Evolutionary conservation across 92 coral and sea anemone genomes (phyloP), one percentile per base, ranked within the genome.

Genomic region (Actinostola sp.): DNA sequence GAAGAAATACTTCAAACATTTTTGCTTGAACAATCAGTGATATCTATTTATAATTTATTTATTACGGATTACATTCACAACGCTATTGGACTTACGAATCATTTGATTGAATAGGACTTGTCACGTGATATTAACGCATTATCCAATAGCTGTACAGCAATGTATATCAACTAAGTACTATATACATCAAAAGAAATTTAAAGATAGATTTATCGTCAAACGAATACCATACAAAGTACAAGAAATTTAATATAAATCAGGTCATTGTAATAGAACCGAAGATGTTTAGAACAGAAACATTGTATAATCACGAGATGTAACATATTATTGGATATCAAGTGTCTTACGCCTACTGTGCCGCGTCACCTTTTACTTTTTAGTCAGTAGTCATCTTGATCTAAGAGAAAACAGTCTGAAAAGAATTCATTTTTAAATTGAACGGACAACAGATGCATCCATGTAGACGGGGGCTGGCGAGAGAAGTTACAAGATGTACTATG

Each of bases 1-100:
- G 54, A 50, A 30, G 24, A 56, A 68, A 31, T 68, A 68, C 28
- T 68, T 46, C 57, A 36, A 68, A 21, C 74, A 68, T 49, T 62
- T 68, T 8, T 68, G 74, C 49, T 50, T 68, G 44, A 30, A 50
- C 6, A 46, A 32, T 16, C 51, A 42, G 72, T 10, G 20, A 32
- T 21, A 61, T 36, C 29, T 28, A 67, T 19, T 14, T 31, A 33
- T 51, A 12, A 68, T 30, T 24, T 50, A 68, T 68, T 50, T 32
- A 68, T 51, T 50, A 61, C 48, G 49, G 17, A n/a, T 19, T 57
- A 19, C 21, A 24, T 10, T 52, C 59, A 24, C 30, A 36, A 36
- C 42, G 11, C 42, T 36, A 36, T 36, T 52, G 30, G 59, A 52
- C 11, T 23, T 8, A 23, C 16, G 27, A 52, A 52, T 8, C 30